These are phyloP conservation scores for Onchidella celtica DNA, from an alignment of 2,888 invertebrate genomes.

Conservation along the genomic window DNA sequence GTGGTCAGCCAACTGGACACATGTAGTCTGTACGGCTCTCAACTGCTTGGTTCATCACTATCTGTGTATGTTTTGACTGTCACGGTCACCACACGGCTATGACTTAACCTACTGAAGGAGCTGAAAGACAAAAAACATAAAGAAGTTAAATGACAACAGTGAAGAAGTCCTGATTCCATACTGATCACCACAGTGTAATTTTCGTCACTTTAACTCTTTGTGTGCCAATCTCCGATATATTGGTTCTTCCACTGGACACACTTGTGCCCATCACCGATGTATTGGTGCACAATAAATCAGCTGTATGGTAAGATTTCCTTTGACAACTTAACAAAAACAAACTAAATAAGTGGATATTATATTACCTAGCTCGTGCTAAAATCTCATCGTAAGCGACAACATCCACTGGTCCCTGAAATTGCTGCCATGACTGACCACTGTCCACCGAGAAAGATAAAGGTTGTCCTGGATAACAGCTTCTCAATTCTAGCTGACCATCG, in stretches of 20 bases:
- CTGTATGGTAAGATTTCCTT: too few species aligned
- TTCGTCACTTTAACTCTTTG: too few species aligned
- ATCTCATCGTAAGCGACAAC: conserved; percentile 27
- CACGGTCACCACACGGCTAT: conserved; percentile 48
- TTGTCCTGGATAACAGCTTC: conserved; percentile 69
- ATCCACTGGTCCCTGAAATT: conserved; percentile 46
- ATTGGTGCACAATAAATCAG: too few species aligned
- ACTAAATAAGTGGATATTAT: not conserved
- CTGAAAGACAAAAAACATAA: conserved; percentile 52
- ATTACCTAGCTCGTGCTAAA: conserved; percentile 16
- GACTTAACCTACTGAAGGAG: conserved; percentile 52
- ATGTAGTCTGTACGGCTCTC: too few species aligned
- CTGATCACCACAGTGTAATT: too few species aligned
- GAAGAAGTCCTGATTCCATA: too few species aligned
- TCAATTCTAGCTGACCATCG: conserved; percentile 57
- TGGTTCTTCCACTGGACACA: too few species aligned
- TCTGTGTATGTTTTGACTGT: conserved; percentile 30
- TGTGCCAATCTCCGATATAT: too few species aligned
- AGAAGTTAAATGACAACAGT: too few species aligned
- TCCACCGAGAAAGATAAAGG: conserved; percentile 67
- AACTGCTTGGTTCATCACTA: conserved; percentile 30
- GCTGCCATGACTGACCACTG: conserved; percentile 47
- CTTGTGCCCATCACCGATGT: too few species aligned
- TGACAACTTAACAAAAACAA: too few species aligned
- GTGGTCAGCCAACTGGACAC: too few species aligned